A percentile compares a stretch with the other conserved stretches of the same genome.
Evolutionary conservation across 2,888 invertebrate species (phyloP).

Genomic region (Octodonta nipae): DNA sequence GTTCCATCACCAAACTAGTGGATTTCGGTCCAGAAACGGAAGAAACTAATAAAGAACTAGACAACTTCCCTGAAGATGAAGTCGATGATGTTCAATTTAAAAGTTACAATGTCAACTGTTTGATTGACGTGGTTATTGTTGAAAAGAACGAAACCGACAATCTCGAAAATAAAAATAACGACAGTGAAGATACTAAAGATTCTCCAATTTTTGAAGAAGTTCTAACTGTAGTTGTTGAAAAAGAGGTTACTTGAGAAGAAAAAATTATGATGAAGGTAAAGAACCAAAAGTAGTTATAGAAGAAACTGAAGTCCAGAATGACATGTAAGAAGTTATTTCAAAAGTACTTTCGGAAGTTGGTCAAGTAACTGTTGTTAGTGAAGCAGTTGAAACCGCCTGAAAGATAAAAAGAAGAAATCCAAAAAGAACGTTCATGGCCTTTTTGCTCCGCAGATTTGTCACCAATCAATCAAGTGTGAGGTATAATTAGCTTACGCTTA

Average conservation of each 20-base stretch:
- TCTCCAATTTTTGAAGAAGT: too few species aligned
- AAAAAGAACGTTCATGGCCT: conserved; percentile 22
- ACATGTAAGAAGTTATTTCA: conserved; percentile 3
- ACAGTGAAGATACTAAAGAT: too few species aligned
- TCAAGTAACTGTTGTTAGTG: conserved; percentile 7
- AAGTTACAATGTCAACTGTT: conserved; percentile 23
- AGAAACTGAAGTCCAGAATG: too few species aligned
- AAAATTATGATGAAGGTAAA: conserved; percentile 7
- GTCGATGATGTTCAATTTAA: conserved; percentile 19
- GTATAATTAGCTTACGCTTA: too few species aligned
- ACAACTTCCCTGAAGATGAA: conserved; percentile 13
- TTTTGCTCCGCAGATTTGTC: too few species aligned
- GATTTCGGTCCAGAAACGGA: conserved; percentile 33
- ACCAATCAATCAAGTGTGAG: too few species aligned
- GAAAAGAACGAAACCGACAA: conserved; percentile 4
- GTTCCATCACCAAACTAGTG: conserved; percentile 29
- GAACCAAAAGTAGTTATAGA: too few species aligned
- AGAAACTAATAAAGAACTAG: conserved; percentile 29
- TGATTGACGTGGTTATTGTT: conserved; percentile 24
- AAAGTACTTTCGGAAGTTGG: neutral
- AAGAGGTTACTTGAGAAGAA: conserved; percentile 8
- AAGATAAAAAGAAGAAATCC: conserved; percentile 19
- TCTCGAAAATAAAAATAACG: too few species aligned
- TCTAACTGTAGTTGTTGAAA: too few species aligned
- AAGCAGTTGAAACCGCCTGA: conserved; percentile 8